These are phyloP conservation scores for Diabrotica balteata DNA, from an alignment of 2,888 invertebrate genomes.

Conservation along the genomic window DNA sequence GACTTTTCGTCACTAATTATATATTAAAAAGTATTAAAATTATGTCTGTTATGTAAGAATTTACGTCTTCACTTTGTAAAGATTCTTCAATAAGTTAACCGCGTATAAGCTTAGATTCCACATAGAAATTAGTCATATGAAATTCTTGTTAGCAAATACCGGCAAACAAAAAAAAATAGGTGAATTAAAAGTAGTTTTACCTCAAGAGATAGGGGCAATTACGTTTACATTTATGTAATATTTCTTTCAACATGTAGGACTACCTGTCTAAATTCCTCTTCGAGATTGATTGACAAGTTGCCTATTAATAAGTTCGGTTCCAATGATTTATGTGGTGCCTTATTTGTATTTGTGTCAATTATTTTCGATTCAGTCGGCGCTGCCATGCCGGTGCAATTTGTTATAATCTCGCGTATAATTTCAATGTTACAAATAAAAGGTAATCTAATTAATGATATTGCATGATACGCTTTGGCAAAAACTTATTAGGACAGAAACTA, in stretches of 20 bases:
- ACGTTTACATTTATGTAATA: constrained; percentile 23
- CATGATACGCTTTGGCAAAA: no score
- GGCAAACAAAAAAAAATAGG: constrained; percentile 2
- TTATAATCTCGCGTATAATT: constrained; percentile 2
- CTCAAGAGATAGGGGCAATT: constrained; percentile 16
- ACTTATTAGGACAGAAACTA: no score
- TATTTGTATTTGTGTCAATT: constrained; percentile 29
- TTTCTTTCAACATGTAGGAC: constrained; percentile 22
- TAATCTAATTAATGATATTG: no score
- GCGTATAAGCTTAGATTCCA: no score
- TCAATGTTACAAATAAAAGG: no score
- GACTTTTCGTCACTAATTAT: no score
- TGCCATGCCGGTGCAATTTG: constrained; percentile 6
- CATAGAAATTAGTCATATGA: no score
- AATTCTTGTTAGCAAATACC: neutral
- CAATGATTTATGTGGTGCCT: constrained; percentile 24
- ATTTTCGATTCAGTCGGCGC: constrained; percentile 17
- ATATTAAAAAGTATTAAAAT: no score
- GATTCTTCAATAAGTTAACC: no score
- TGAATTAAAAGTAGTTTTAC: constrained; percentile 6
- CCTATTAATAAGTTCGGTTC: constrained; percentile 17
- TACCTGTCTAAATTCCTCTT: constrained; percentile 18
- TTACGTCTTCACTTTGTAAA: no score
- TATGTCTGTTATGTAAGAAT: no score
- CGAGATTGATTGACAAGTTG: constrained; percentile 22